Conservation (phyloP, 2,113 vertebrate genomes). For the Haplochromis vanheusdeni region DNA sequence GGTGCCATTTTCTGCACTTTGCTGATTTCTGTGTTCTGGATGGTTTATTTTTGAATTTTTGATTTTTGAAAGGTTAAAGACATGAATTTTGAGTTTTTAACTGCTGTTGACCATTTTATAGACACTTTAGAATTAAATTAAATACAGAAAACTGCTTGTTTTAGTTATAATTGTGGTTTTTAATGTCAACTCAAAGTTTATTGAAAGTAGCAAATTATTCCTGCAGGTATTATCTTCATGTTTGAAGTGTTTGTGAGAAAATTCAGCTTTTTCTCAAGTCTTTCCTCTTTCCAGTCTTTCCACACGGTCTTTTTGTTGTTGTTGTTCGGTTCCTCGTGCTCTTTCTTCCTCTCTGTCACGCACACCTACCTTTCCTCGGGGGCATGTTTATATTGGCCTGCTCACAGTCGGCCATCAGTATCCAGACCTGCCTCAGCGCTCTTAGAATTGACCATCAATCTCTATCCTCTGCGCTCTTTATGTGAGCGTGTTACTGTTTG, state of each 20-base stretch:
- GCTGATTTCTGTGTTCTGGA: not conserved
- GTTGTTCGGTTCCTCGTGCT: not conserved
- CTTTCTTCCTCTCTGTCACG: not conserved
- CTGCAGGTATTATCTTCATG: not conserved
- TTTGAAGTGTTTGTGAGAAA: not conserved
- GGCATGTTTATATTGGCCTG: slow-evolving; percentile 7
- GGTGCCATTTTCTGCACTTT: not conserved
- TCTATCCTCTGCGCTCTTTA: not conserved
- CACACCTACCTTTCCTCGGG: not conserved
- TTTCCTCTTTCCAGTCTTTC: not conserved
- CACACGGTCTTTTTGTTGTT: not conserved
- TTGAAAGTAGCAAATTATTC: not conserved
- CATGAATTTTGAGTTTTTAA: not conserved
- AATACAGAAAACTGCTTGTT: not conserved
- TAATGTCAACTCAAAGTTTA: not conserved
- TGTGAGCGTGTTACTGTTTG: not conserved
- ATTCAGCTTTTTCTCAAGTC: not conserved
- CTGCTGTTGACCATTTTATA: not conserved
- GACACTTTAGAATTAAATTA: not conserved
- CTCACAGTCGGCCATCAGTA: not conserved
- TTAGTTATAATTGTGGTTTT: not conserved
- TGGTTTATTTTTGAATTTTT: not conserved
- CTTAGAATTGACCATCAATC: not conserved
- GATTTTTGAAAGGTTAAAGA: not conserved
- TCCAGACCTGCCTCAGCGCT: not conserved